These are phyloP conservation scores for Pogonognathellus flavescens DNA, from an alignment of 1,140 invertebrate genomes.

Conservation along the genomic window DNA sequence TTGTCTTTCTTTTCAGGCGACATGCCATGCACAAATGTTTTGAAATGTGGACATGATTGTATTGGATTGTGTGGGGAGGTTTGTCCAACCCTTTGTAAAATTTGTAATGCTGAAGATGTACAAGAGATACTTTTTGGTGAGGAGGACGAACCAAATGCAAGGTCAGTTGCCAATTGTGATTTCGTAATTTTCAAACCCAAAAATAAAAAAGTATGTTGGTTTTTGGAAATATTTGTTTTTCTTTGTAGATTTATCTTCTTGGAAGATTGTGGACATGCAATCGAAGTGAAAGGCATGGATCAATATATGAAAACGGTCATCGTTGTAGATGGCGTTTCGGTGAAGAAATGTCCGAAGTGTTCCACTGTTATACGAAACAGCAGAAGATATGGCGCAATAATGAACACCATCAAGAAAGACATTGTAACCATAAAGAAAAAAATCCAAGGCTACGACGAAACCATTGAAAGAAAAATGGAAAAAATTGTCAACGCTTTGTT, in stretches of 20 bases:
- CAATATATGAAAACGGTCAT: constrained; percentile 71
- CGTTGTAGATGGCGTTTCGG: constrained; percentile 67
- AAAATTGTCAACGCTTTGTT: not conserved
- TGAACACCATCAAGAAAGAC: constrained; percentile 67
- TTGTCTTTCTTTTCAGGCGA: not conserved
- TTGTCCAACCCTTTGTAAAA: constrained; percentile 41
- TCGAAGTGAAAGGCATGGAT: constrained; percentile 75
- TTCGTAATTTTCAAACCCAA: no score
- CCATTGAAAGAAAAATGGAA: no score
- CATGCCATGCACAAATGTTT: not conserved
- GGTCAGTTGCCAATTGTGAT: no score
- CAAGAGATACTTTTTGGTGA: constrained; percentile 73
- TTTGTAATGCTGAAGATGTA: constrained; percentile 51
- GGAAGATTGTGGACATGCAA: constrained; percentile 76
- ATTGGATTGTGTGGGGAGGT: constrained; percentile 54
- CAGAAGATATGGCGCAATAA: constrained; percentile 70
- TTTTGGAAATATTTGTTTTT: no score
- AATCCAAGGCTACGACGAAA: no score
- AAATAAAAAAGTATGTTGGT: no score
- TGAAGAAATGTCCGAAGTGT: constrained; percentile 72
- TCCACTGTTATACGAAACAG: constrained; percentile 71
- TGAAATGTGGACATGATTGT: constrained; percentile 36
- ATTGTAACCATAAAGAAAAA: not conserved
- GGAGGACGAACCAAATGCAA: constrained; percentile 74
- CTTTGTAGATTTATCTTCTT: constrained; percentile 74